These are phyloP conservation scores for Sorex maritimensis DNA, from an alignment of 2,797 vertebrate genomes.

Conservation along the genomic window DNA sequence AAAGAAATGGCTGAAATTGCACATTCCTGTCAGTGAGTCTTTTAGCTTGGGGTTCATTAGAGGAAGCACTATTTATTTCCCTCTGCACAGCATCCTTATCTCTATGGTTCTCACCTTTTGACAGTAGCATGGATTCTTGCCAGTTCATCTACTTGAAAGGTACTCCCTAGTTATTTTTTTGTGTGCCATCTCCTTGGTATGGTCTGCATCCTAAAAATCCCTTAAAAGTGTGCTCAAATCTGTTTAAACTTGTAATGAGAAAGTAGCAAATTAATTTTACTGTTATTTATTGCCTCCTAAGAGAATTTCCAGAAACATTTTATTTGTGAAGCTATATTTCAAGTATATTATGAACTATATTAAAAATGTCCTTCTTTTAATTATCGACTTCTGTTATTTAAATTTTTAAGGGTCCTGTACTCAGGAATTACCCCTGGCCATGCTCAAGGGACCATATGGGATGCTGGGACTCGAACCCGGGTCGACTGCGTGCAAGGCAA, in stretches of 20 bases:
- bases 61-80: slow-evolving; percentile 24
- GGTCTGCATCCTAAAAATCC: background rate
- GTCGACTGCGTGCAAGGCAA: too few relatives aligned
- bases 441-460: too few relatives aligned
- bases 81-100: background rate
- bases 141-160: slow-evolving; percentile 35
- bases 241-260: background rate
- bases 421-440: too few relatives aligned
- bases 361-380: slow-evolving; percentile 14
- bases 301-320: slow-evolving; percentile 24
- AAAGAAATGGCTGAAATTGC: background rate
- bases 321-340: slow-evolving; percentile 46
- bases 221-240: slow-evolving; percentile 43
- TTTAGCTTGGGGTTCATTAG: background rate
- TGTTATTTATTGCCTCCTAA: slow-evolving; percentile 68
- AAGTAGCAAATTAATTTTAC: slow-evolving; percentile 62
- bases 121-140: background rate
- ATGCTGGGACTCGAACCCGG: too few relatives aligned
- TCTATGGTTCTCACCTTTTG: slow-evolving; percentile 32
- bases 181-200: background rate
- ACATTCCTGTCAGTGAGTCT: background rate
- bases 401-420: background rate
- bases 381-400: slow-evolving; percentile 22
- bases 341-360: slow-evolving; percentile 15
- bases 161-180: background rate